Evolutionary conservation across 2,113 vertebrate genomes (phyloP), one percentile per base, ranked within the genome.

Genomic region (Pelusios castaneus): DNA sequence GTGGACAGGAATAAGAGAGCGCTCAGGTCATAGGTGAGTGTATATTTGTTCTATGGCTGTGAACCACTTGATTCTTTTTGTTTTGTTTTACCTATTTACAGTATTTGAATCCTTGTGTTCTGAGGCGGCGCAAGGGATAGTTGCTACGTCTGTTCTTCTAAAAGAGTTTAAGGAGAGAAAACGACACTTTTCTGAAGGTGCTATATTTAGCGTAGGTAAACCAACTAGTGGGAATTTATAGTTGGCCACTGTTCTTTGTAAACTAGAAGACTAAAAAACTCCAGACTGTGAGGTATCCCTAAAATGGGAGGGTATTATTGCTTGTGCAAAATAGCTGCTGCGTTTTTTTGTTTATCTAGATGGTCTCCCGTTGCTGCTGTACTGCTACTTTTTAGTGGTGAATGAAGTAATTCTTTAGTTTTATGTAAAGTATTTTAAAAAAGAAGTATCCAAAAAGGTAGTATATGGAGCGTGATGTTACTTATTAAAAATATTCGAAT

Each of bases 1-100:
- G 75, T 99, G 99, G 99, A 98, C 95, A 91, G 98, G 98, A 91
- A 97, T 99, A 91, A 99, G 98, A 94, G 98, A 99, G 56, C 98
- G 92, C 54, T 98, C 98, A 31, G 98, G 98, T 89, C 98, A 99
- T 85, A 98, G 97, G 99, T 99, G 82, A 98, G 98, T 97, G 63
- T 11, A 9, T 94, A 95, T 92, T 80, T 87, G 92, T 55, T 38
- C 25, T 84, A 8, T 82, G 56, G 11, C 29, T 43, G 77, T 93
- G 31, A 82, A 31, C 88, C 29, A 31, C 9, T 87, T 83, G 47
- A 51, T 85, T 45, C 24, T 84, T 86, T 31, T 88, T 85, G n/a
- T n/a, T 93, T 75, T 38, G 11, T 94, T 21, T 93, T 45, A 45
- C 58, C 67, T 75, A 84, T 94, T 31, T 0, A 52, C 70, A 80